Conservation (phyloP, 2,113 vertebrate genomes). For the Melanotaenia duboulayi region DNA sequence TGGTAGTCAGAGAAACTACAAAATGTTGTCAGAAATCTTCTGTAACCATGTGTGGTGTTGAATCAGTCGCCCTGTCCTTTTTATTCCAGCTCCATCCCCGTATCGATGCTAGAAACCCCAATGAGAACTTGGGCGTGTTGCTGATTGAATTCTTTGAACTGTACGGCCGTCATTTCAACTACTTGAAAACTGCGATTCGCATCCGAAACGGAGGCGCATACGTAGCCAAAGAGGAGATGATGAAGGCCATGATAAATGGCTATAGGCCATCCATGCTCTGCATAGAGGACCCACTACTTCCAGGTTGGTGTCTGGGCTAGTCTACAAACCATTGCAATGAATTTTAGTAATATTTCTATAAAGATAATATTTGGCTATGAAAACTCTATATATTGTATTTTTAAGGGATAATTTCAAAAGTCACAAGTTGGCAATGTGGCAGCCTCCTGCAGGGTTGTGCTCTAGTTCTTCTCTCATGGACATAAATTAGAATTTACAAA, state of each 20-base stretch:
- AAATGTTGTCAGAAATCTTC: no score
- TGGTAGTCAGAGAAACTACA: no score
- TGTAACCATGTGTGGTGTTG: not conserved
- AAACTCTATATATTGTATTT: rapidly evolving
- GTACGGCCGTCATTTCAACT: slow-evolving; percentile 98
- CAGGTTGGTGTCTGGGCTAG: slow-evolving; percentile 81
- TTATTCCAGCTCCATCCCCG: slow-evolving; percentile 91
- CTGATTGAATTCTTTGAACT: slow-evolving; percentile 99
- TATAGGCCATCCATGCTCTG: slow-evolving; percentile 98
- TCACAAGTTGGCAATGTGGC: no score
- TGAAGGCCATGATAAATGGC: slow-evolving; percentile 94
- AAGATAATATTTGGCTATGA: not conserved
- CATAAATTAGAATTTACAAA: no score
- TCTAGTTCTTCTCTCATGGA: no score
- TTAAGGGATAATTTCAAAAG: not conserved
- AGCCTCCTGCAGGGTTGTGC: no score
- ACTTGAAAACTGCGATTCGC: slow-evolving; percentile 97
- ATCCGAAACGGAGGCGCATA: slow-evolving; percentile 97
- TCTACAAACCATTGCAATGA: no score
- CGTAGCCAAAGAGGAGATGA: slow-evolving; percentile 96
- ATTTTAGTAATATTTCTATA: no score
- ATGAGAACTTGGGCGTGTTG: slow-evolving; percentile 94
- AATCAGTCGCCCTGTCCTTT: not conserved
- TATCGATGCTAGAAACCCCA: slow-evolving; percentile 92
- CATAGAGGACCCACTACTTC: slow-evolving; percentile 95